phyloP scores from a whole-genome alignment of 2,888 invertebrate genomes.

The Epinotia ramella region DNA sequence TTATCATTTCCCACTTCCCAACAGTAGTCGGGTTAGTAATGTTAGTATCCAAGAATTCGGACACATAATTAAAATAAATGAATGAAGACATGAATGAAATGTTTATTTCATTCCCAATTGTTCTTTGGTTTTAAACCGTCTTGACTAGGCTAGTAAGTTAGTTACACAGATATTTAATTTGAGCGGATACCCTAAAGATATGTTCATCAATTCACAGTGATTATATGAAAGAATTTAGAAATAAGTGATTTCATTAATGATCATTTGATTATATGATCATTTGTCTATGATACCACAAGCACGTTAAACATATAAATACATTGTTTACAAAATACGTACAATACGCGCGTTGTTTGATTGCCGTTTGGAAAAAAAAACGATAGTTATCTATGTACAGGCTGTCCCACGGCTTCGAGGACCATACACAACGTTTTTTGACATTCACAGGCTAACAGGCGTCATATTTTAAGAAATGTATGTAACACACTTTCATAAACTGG shows the following conservation, averaged over 20 bases:
- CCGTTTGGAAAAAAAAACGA: background rate
- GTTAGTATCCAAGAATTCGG: too few species aligned
- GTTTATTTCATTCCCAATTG: slow-evolving; percentile 12
- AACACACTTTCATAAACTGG: too few species aligned
- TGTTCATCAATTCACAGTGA: slow-evolving; percentile 48
- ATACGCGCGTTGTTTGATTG: background rate
- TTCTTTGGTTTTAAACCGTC: slow-evolving; percentile 31
- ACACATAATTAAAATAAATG: background rate
- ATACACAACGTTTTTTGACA: too few species aligned
- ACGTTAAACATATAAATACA: background rate
- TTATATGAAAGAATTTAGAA: background rate
- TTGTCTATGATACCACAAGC: background rate
- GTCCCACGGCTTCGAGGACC: too few species aligned
- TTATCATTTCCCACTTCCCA: background rate
- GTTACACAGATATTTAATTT: background rate
- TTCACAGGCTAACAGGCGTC: too few species aligned
- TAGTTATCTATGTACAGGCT: background rate
- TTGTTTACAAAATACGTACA: background rate
- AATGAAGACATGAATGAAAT: too few species aligned
- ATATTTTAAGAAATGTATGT: too few species aligned
- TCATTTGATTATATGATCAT: background rate
- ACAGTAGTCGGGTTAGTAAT: background rate
- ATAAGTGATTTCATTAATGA: background rate
- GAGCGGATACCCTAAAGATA: slow-evolving; percentile 56
- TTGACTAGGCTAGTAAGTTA: slow-evolving; percentile 18